These are phyloP conservation scores for Nasonovia ribisnigri DNA, from an alignment of 2,888 invertebrate species.

Conservation along the genomic window DNA sequence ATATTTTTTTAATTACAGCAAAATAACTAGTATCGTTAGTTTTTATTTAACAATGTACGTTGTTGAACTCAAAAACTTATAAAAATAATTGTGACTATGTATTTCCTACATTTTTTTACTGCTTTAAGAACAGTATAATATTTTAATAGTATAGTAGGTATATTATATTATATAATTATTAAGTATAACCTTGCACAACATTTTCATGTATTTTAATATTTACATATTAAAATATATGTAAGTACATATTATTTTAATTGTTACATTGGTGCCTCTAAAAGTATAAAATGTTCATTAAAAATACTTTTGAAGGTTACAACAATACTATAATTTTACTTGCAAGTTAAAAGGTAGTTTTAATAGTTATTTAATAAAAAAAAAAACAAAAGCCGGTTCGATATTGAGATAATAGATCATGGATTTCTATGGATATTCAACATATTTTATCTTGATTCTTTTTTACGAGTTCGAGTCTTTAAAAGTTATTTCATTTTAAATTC, in stretches of 20 bases:
- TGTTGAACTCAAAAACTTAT: neutral
- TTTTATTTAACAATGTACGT: no score
- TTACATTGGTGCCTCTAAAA: neutral
- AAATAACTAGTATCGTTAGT: no score
- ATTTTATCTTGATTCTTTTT: neutral
- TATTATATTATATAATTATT: neutral
- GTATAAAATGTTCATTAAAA: neutral
- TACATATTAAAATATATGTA: no score
- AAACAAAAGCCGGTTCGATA: neutral
- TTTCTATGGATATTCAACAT: neutral
- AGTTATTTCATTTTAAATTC: neutral
- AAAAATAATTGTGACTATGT: neutral
- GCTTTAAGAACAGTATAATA: no score
- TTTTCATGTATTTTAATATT: neutral
- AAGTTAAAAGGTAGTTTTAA: neutral
- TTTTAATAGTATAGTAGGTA: neutral
- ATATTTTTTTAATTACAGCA: no score
- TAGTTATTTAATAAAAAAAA: neutral
- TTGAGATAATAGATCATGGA: neutral
- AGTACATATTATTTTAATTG: no score
- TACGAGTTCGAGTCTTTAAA: neutral
- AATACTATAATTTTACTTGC: neutral
- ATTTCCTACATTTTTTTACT: neutral
- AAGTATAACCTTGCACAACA: neutral
- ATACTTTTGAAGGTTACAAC: neutral